These are phyloP conservation scores for Nysson spinosus DNA, from an alignment of 2,888 invertebrate genomes.

Conservation along the genomic window DNA sequence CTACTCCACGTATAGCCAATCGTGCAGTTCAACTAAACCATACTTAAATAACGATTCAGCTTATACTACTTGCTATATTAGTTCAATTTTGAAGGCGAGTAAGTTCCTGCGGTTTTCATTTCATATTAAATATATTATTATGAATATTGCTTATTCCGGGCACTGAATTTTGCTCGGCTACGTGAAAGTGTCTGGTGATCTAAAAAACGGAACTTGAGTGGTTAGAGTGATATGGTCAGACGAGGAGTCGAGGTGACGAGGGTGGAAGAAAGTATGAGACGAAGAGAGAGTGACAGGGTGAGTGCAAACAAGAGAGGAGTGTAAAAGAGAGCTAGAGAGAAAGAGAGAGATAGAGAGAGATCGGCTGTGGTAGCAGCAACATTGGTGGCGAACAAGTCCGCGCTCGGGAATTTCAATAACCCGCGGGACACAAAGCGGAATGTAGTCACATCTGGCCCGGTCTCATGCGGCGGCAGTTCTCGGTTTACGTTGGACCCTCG, in stretches of 20 bases:
- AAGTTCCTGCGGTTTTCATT: too few relatives aligned
- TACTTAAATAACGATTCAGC: too few relatives aligned
- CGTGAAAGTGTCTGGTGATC: too few relatives aligned
- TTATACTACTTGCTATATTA: too few relatives aligned
- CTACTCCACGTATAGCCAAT: too few relatives aligned
- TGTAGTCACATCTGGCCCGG: slow-evolving; percentile 71
- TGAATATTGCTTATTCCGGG: too few relatives aligned
- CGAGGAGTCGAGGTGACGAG: neutral
- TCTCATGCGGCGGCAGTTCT: slow-evolving; percentile 68
- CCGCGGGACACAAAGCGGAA: slow-evolving; percentile 72
- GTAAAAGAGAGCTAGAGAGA: slow-evolving; percentile 8
- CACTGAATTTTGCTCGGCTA: too few relatives aligned
- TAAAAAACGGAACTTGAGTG: too few relatives aligned
- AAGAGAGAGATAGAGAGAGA: slow-evolving; percentile 31
- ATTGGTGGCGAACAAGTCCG: slow-evolving; percentile 31
- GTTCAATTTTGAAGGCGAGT: too few relatives aligned
- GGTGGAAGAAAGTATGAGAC: slow-evolving; percentile 3
- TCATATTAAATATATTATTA: neutral
- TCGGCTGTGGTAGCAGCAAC: slow-evolving; percentile 28
- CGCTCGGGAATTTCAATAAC: slow-evolving; percentile 69
- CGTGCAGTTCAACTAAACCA: too few relatives aligned
- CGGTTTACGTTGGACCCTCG: slow-evolving; percentile 66
- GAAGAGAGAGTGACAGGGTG: neutral
- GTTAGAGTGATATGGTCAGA: neutral
- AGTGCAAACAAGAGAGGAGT: neutral